Conservation (phyloP, 1,140 invertebrate species). For the Lucilia sericata region DNA sequence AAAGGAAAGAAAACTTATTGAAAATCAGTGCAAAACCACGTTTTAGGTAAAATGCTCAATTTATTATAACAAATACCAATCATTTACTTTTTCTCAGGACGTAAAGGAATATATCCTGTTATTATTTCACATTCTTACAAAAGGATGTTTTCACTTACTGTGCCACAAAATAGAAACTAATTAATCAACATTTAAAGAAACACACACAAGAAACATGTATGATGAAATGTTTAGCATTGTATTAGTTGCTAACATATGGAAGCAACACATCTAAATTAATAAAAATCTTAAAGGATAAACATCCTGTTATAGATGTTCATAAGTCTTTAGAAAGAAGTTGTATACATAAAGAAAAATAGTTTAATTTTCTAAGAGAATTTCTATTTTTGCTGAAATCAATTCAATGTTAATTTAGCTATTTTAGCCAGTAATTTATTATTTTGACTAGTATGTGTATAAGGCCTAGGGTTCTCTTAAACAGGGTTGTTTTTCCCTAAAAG, state of each 20-base stretch:
- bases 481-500: background rate
- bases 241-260: background rate
- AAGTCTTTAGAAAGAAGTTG: background rate
- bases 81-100: background rate
- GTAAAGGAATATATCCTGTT: background rate
- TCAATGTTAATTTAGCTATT: background rate
- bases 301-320: background rate
- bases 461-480: background rate
- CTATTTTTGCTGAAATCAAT: background rate
- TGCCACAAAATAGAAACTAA: background rate
- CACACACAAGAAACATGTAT: background rate
- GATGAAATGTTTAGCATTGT: background rate
- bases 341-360: background rate
- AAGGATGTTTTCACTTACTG: background rate
- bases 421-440: background rate
- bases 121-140: background rate
- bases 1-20: background rate
- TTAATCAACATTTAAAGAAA: background rate
- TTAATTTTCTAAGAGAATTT: background rate
- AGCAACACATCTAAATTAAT: slow-evolving; percentile 17
- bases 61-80: slow-evolving; percentile 31
- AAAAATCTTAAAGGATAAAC: slow-evolving; percentile 15
- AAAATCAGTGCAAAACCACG: slow-evolving; percentile 40
- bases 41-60: slow-evolving; percentile 37
- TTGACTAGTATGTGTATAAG: background rate